Evolutionary conservation across 2,797 vertebrate genomes (phyloP).

Genomic region (Phyllotis vaccarum): DNA sequence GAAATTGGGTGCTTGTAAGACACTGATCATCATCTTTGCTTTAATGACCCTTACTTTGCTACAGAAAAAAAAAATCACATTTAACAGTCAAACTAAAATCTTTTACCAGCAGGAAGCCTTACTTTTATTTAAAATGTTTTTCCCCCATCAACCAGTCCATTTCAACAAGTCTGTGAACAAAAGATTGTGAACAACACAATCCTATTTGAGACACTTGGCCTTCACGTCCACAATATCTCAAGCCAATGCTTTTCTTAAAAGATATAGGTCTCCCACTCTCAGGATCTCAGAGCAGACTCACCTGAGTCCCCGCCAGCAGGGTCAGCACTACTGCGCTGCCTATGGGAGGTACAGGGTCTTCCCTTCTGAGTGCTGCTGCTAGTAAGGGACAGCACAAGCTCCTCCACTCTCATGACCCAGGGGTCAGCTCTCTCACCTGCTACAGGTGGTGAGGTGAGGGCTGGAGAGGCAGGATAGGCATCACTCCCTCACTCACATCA

Average conservation of each 20-base stretch:
- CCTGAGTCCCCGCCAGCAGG: background rate
- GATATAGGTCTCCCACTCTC: background rate
- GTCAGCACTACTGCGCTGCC: background rate
- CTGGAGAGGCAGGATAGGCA: background rate
- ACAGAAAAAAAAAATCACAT: conserved; percentile 30
- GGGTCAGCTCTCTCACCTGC: background rate
- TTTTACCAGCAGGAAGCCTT: background rate
- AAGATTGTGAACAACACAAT: background rate
- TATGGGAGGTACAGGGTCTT: background rate
- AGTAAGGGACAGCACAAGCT: background rate
- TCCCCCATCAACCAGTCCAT: background rate
- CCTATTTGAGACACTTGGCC: background rate
- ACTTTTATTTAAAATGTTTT: background rate
- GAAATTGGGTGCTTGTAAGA: background rate
- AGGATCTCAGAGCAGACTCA: background rate
- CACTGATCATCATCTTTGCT: background rate
- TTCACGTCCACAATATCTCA: background rate
- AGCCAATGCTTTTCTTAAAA: background rate
- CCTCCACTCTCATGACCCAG: background rate
- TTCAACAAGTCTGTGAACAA: background rate
- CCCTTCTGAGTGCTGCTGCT: background rate
- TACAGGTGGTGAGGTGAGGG: background rate
- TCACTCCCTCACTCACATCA: background rate
- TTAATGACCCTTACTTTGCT: conserved; percentile 12
- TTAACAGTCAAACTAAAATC: conserved; percentile 16